Evolutionary conservation across 2,113 vertebrate genomes (phyloP).

Genomic region (Sporophila hypoxantha): DNA sequence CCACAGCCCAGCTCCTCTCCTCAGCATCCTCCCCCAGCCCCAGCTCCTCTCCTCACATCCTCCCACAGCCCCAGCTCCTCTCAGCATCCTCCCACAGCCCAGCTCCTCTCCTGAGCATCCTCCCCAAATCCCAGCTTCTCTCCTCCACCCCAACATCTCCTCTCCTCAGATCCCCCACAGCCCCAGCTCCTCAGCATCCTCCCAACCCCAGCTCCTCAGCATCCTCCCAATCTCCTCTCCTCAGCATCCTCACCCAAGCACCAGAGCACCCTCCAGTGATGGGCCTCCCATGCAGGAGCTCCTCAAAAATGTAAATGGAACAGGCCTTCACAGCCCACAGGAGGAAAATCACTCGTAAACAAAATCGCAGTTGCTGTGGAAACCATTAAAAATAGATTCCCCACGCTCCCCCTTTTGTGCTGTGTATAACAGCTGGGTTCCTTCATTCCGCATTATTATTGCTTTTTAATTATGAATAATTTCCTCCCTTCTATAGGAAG

Average conservation of each 20-base stretch:
- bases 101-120: no score
- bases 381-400: slow-evolving; percentile 79
- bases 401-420: slow-evolving; percentile 50
- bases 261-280: slow-evolving; percentile 29
- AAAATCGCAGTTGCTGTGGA: slow-evolving; percentile 70
- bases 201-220: no score
- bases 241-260: background rate
- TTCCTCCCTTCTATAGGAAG: slow-evolving; percentile 64
- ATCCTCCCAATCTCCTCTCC: background rate
- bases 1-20: no score
- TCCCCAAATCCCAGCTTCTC: no score
- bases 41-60: no score
- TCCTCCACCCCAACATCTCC: no score
- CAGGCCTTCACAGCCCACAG: no score
- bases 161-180: no score
- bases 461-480: slow-evolving; percentile 79
- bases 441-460: slow-evolving; percentile 68
- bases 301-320: slow-evolving; percentile 53
- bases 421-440: slow-evolving; percentile 64
- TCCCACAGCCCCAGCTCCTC: no score
- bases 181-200: no score
- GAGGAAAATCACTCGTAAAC: slow-evolving; percentile 71
- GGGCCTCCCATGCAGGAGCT: background rate
- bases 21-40: background rate
- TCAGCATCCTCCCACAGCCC: no score